Conservation (phyloP, 2,797 vertebrate species). For the Molossus alvarezi region DNA sequence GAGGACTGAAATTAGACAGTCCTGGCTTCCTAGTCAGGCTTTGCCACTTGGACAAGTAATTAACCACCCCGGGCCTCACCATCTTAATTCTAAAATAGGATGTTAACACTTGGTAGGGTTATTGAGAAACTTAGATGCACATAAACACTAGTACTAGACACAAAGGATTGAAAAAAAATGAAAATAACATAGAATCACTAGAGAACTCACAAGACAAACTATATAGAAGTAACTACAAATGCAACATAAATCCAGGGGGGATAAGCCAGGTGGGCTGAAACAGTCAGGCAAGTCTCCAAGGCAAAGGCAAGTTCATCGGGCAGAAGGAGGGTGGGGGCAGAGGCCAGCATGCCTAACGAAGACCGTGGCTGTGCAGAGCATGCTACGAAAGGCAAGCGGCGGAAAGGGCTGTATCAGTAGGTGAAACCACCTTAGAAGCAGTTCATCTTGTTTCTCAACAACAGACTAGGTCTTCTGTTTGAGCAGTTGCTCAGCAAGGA, state of each 20-base stretch:
- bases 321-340: neutral
- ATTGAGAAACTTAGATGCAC: neutral
- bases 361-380: neutral
- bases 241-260: neutral
- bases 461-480: neutral
- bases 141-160: neutral
- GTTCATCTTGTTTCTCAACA: neutral
- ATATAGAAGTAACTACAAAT: neutral
- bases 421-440: neutral
- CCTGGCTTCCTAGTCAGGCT: neutral
- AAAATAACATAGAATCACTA: constrained; percentile 15
- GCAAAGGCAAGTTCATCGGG: neutral
- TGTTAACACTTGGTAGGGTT: neutral
- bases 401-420: no score
- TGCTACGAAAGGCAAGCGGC: no score
- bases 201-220: neutral
- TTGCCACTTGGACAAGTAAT: neutral
- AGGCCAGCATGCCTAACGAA: neutral
- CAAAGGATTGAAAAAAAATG: neutral
- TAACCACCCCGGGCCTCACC: neutral
- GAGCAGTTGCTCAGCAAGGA: neutral
- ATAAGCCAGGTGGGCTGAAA: neutral
- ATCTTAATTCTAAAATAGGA: neutral
- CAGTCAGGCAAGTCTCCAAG: neutral
- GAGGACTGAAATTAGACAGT: neutral